Conservation (phyloP, 2,797 vertebrate genomes). For the Epinephelus malabaricus region DNA sequence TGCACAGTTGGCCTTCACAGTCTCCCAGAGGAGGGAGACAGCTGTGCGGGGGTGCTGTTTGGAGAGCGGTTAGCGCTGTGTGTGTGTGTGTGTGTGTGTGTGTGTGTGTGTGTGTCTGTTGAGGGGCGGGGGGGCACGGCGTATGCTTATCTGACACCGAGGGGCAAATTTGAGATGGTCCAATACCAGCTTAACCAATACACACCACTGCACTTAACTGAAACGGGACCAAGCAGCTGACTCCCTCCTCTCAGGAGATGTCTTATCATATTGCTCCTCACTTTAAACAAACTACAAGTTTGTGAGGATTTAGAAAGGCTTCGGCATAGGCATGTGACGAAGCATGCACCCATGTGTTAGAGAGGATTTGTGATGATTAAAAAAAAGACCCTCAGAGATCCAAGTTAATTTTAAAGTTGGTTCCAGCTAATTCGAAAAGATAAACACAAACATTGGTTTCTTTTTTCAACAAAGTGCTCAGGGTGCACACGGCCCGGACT, state of each 20-base stretch:
- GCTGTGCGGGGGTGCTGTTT: slow-evolving; percentile 73
- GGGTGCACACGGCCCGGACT: slow-evolving; percentile 52
- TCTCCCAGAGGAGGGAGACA: slow-evolving; percentile 77
- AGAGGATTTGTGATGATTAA: slow-evolving; percentile 66
- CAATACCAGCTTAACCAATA: slow-evolving; percentile 78
- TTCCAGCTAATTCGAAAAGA: slow-evolving; percentile 73
- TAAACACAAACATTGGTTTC: slow-evolving; percentile 75
- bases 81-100: slow-evolving; percentile 13
- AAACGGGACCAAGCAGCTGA: slow-evolving; percentile 70
- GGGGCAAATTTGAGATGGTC: slow-evolving; percentile 82
- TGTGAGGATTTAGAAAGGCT: slow-evolving; percentile 67
- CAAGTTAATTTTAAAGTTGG: slow-evolving; percentile 68
- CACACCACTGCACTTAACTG: slow-evolving; percentile 77
- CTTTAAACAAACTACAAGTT: slow-evolving; percentile 78
- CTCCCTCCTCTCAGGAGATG: slow-evolving; percentile 66
- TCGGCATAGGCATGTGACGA: slow-evolving; percentile 50
- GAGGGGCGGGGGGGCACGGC: slow-evolving; percentile 13
- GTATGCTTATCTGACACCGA: slow-evolving; percentile 81
- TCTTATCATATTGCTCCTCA: slow-evolving; percentile 72
- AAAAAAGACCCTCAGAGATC: slow-evolving; percentile 62
- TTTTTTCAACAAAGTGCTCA: slow-evolving; percentile 62
- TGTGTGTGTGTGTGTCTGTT: slow-evolving; percentile 12
- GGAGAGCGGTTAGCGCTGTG: slow-evolving; percentile 40
- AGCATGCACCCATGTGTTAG: slow-evolving; percentile 54
- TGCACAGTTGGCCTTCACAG: slow-evolving; percentile 81